Evolutionary conservation across 2,888 invertebrate species (phyloP), one percentile per base, ranked within the genome.

Genomic region (Drosophila mercatorum): DNA sequence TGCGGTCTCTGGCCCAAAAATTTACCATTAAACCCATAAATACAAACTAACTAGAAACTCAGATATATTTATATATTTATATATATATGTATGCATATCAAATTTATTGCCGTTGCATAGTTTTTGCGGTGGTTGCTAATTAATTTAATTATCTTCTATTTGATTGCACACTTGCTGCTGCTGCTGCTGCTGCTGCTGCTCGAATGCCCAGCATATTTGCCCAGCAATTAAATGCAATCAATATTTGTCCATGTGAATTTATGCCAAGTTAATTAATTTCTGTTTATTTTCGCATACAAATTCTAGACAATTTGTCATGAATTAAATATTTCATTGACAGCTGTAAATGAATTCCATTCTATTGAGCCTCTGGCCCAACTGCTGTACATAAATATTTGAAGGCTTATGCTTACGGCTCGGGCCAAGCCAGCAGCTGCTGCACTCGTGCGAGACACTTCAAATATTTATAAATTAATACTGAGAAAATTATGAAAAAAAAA

Each of bases 101-200:
- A 53, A 26, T 66, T 62, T 31, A 57, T 55, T 51, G 43, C 52
- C 7, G 38, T 34, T 7, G 59, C 58, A 28, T 38, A 60, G 44
- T 71, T 41, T 61, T 28, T 68, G 52, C 41, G 60, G 57, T 14
- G 22, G 43, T 10, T 68, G 57, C 61, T 70, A 59, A 79, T 64
- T 79, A 41, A 78, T 59, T 59, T 36, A 58, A 67, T 59, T 51
- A 69, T 58, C 34, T 14, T 56, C 22, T 26, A 71, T 56, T 57
- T 46, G 38, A 76, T 43, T 66, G 28, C 51, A 34, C 51, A 59
- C n/a, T 58, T 43, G 22, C 34, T 26, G 70, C 52, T n/a, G 70
- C 52, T n/a, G 70, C 52, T 43, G 22, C 34, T 26, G 70, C 52
- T n/a, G 70, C 52, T n/a, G 70, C 52, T 22, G 22, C 22, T n/a